phyloP scores from a whole-genome alignment of 1,140 invertebrate genomes.

The Scylla paramamosain region DNA sequence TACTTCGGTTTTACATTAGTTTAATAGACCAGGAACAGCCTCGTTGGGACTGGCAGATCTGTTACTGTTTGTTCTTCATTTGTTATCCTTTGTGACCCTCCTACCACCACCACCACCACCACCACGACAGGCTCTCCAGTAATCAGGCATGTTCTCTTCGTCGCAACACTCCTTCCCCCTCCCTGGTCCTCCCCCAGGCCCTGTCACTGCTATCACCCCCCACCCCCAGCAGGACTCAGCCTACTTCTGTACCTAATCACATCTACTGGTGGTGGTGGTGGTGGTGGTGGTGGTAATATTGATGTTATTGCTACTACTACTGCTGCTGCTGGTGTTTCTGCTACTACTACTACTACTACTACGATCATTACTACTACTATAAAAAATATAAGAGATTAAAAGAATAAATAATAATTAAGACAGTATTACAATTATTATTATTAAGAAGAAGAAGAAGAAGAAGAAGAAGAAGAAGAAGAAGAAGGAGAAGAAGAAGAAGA shows the following conservation, averaged over 20 bases:
- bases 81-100: background rate
- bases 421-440: background rate
- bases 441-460: background rate
- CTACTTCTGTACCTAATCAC: background rate
- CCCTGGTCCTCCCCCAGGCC: too few relatives aligned
- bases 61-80: background rate
- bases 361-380: background rate
- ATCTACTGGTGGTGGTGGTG: background rate
- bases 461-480: too few relatives aligned
- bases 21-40: background rate
- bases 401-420: background rate
- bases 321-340: background rate
- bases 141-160: background rate
- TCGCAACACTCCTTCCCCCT: background rate
- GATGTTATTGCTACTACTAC: too few relatives aligned
- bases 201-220: background rate
- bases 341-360: background rate
- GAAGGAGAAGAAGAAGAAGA: background rate
- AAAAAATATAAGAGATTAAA: background rate
- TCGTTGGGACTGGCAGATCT: background rate
- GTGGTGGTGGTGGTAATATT: background rate
- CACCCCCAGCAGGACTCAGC: background rate
- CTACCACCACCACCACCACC: background rate
- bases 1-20: background rate
- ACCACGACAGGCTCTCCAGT: background rate